Evolutionary conservation across 2,797 vertebrate genomes (phyloP).

Genomic region (Anolis apletophallus): DNA sequence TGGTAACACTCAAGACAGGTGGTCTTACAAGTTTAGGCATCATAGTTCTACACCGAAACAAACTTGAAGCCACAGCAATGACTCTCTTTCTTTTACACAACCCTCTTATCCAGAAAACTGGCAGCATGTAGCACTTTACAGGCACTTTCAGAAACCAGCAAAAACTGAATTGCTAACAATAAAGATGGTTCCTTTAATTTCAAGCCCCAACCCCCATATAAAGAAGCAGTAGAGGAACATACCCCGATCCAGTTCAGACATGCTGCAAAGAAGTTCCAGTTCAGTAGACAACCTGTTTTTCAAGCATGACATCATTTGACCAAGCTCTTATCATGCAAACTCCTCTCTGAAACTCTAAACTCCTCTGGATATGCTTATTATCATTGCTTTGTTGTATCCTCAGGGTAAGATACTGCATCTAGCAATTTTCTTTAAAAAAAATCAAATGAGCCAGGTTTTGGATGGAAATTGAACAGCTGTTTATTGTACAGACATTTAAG

Average conservation of each 20-base stretch:
- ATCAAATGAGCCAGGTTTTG: neutral
- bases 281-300: slow-evolving; percentile 21
- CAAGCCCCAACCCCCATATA: neutral
- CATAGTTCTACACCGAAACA: neutral
- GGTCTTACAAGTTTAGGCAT: slow-evolving; percentile 2
- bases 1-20: slow-evolving; percentile 26
- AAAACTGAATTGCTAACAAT: neutral
- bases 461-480: neutral
- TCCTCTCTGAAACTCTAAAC: slow-evolving; percentile 18
- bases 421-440: neutral
- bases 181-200: slow-evolving; percentile 6
- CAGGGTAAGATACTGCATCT: neutral
- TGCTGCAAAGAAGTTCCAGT: slow-evolving; percentile 2
- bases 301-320: slow-evolving; percentile 11
- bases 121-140: neutral
- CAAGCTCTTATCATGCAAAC: slow-evolving; percentile 36
- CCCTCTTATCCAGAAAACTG: slow-evolving; percentile 26
- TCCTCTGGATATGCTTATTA: neutral
- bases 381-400: neutral
- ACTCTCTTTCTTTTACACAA: slow-evolving; percentile 35
- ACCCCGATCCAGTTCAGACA: slow-evolving; percentile 14
- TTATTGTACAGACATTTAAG: neutral
- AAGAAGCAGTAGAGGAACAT: neutral
- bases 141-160: neutral
- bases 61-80: neutral